Evolutionary conservation across 1,140 invertebrate species (phyloP).

Genomic region (Antheraea mylitta): DNA sequence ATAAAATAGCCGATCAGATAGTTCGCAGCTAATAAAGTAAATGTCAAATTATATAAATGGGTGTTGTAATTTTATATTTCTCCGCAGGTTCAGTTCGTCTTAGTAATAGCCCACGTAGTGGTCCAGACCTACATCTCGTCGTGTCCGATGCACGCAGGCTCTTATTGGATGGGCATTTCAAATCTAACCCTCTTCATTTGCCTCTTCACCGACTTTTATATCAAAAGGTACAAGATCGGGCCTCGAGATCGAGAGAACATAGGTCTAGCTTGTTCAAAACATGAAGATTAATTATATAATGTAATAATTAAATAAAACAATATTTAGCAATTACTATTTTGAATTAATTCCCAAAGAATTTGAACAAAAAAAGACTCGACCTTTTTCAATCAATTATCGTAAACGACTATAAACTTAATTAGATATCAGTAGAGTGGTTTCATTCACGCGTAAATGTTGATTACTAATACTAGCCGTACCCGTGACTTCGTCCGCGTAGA

Average conservation of each 20-base stretch:
- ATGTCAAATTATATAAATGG: neutral
- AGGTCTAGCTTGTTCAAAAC: conserved; percentile 6
- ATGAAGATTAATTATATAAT: neutral
- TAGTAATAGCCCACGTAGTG: conserved; percentile 87
- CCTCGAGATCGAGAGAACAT: neutral
- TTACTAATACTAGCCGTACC: too few species aligned
- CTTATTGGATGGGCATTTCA: conserved; percentile 33
- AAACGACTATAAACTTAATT: too few species aligned
- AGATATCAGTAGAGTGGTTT: too few species aligned
- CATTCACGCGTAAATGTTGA: too few species aligned
- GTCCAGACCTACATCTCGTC: conserved; percentile 30
- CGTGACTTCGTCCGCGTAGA: too few species aligned
- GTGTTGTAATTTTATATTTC: neutral
- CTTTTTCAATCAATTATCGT: too few species aligned
- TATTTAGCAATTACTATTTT: too few species aligned
- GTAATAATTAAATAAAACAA: neutral
- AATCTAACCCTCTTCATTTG: conserved; percentile 38
- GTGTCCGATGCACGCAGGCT: conserved; percentile 34
- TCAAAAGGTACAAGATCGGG: conserved; percentile 7
- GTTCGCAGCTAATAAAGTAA: neutral
- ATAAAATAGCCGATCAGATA: neutral
- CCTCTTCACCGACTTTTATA: conserved; percentile 40
- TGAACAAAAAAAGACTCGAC: too few species aligned
- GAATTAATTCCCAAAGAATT: too few species aligned
- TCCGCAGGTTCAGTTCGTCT: conserved; percentile 86